phyloP scores from a whole-genome alignment of 2,113 vertebrate genomes.

The Rhodinocichla rosea region DNA sequence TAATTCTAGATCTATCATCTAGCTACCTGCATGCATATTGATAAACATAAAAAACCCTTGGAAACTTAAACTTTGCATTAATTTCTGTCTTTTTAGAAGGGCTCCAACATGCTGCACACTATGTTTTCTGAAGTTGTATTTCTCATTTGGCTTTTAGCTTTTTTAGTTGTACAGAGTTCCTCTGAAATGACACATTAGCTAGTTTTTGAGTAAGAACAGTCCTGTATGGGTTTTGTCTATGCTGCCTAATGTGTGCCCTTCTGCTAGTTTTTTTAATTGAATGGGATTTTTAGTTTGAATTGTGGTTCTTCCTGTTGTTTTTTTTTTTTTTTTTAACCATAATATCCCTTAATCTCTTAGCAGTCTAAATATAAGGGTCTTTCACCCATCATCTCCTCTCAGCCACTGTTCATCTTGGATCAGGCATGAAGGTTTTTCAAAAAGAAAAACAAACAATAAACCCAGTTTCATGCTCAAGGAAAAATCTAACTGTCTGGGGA shows the following conservation, averaged over 20 bases:
- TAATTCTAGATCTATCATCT: background rate
- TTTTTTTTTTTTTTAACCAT: background rate
- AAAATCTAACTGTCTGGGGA: background rate
- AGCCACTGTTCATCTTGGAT: background rate
- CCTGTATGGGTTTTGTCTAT: background rate
- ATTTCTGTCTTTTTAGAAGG: background rate
- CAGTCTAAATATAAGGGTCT: background rate
- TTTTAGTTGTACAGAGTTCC: background rate
- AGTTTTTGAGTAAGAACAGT: background rate
- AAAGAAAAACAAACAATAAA: background rate
- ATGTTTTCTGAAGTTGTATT: background rate
- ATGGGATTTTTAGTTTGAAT: background rate
- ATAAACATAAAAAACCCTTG: background rate
- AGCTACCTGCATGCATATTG: background rate
- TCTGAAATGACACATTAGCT: fast-evolving
- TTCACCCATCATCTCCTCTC: background rate
- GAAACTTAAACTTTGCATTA: background rate
- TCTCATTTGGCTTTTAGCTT: background rate
- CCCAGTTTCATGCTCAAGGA: background rate
- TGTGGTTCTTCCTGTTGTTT: fast-evolving
- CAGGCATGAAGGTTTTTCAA: background rate
- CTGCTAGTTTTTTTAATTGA: background rate
- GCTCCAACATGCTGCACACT: fast-evolving
- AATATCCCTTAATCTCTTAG: background rate
- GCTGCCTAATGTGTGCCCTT: fast-evolving